These are phyloP conservation scores for Corydoras sp. DNA, from an alignment of 2,113 vertebrate genomes.

Conservation along the genomic window DNA sequence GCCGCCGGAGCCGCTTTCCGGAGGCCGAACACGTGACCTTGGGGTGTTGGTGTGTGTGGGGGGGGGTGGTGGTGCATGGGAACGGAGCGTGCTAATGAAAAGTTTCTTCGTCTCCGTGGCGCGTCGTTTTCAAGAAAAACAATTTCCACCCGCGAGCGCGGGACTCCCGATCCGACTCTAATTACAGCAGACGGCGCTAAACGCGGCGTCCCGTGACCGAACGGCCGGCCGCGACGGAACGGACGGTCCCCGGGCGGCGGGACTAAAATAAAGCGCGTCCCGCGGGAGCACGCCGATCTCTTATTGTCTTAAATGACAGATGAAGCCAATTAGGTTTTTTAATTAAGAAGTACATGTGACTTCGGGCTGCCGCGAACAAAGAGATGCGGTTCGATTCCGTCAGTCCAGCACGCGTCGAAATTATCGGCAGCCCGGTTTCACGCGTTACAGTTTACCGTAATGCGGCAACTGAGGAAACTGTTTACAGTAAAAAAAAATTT, in stretches of 20 bases:
- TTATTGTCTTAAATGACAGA: slow-evolving; percentile 89
- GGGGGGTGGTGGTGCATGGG: slow-evolving; percentile 72
- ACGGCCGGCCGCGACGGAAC: slow-evolving; percentile 81
- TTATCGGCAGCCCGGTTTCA: no score
- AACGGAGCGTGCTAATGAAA: slow-evolving; percentile 85
- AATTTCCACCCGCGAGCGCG: slow-evolving; percentile 78
- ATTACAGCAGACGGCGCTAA: slow-evolving; percentile 96
- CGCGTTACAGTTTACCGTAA: no score
- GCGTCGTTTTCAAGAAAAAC: slow-evolving; percentile 76
- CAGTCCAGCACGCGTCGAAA: not conserved
- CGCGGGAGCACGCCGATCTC: slow-evolving; percentile 73
- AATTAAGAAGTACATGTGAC: slow-evolving; percentile 84
- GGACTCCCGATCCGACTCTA: slow-evolving; percentile 92
- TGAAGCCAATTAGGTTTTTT: slow-evolving; percentile 98
- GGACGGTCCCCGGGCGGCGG: slow-evolving; percentile 80
- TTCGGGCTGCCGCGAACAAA: slow-evolving; percentile 63
- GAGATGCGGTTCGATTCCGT: not conserved
- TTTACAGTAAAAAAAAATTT: no score
- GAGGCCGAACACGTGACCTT: slow-evolving; percentile 44
- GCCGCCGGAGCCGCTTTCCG: slow-evolving; percentile 39
- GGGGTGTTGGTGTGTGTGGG: slow-evolving; percentile 57
- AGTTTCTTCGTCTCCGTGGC: slow-evolving; percentile 87
- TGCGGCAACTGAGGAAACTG: no score
- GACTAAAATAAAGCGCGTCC: slow-evolving; percentile 78
- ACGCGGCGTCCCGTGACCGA: slow-evolving; percentile 89